Evolutionary conservation across 1,140 invertebrate species (phyloP).

Genomic region (Micrasema minimum): DNA sequence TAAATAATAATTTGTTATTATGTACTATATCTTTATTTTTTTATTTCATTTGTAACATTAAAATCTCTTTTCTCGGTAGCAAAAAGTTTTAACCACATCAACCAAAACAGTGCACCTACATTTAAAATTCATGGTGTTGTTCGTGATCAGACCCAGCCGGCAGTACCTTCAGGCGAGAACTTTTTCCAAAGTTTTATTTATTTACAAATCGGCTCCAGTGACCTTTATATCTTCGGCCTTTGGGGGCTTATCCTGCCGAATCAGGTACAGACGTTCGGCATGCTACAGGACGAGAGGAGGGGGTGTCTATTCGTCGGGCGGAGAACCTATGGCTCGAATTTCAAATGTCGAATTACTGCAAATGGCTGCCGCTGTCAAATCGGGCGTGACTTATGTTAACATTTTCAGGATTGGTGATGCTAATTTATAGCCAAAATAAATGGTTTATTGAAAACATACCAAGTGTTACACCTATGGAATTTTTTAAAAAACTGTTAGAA

Average conservation of each 20-base stretch:
- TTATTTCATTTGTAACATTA: too few species aligned
- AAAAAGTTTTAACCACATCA: too few species aligned
- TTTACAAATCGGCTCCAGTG: constrained; percentile 41
- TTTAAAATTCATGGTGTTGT: neutral
- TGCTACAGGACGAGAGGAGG: constrained; percentile 40
- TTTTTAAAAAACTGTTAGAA: too few species aligned
- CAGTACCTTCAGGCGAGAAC: constrained; percentile 30
- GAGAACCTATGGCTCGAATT: neutral
- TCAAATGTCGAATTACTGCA: constrained; percentile 22
- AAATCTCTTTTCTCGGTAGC: too few species aligned
- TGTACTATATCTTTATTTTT: too few species aligned
- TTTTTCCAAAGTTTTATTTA: constrained; percentile 43
- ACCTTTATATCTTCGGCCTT: constrained; percentile 40
- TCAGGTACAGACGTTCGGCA: constrained; percentile 49
- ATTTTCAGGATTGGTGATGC: neutral
- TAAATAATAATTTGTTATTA: too few species aligned
- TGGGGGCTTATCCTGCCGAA: constrained; percentile 31
- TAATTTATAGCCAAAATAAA: too few species aligned
- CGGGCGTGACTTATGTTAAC: neutral
- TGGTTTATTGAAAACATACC: too few species aligned
- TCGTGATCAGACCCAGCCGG: constrained; percentile 46
- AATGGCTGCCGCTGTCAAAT: constrained; percentile 9
- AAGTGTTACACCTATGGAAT: too few species aligned
- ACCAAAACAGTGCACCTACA: too few species aligned
- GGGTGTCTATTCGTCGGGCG: constrained; percentile 41